Base-by-base conservation (phyloP, 2,797 vertebrate species). In the Rhynchotus rufescens region DNA sequence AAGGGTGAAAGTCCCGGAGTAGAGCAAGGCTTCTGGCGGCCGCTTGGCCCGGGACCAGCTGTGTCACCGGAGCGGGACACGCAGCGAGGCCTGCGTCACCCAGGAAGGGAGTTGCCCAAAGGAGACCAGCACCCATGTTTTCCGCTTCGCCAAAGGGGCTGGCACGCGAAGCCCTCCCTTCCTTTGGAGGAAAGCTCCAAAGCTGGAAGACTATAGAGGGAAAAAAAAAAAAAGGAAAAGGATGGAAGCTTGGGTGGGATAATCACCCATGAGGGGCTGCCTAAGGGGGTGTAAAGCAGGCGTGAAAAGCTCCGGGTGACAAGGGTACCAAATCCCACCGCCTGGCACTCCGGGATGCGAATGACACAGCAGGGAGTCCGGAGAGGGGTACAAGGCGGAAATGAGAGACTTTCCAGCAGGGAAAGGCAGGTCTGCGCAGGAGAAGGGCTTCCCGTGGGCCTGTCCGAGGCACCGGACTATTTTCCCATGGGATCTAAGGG, bases 401-500 rank as follows among this genome's bases (percentile, higher is more conserved):
- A 47, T 40, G 22, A 11, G 91, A 79, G 75, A 34, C 62, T 93
- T 72, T 69, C 72, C 73, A 61, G 26, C 0, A 3, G 36, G 52
- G 62, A 90, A 89, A 92, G 86, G 88, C 88, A 89, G 72, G 75
- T 95, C 88, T 94, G 91, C 94, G 83, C 92, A 92, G 91, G 92
- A 95, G 91, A 52, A 60, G 13, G 40, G 85, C 92, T 95, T 95
- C 93, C 80, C 89, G 94, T 87, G 74, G 92, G 85, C 92, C 78
- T 83, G 93, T 83, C 38, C 80, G 89, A 87, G 62, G 69, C 76
- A 91, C 16, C 7, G 9, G 95, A 67, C 84, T 96, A 78, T 94
- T 95, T 94, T 94, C 93, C 91, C 94, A 93, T 94, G 94, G 93
- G 95, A 96, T 93, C 90, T 92, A 87, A 93, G 60, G 94, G 94